Conservation (phyloP, 1,140 invertebrate species). For the Cotesia typhae region DNA sequence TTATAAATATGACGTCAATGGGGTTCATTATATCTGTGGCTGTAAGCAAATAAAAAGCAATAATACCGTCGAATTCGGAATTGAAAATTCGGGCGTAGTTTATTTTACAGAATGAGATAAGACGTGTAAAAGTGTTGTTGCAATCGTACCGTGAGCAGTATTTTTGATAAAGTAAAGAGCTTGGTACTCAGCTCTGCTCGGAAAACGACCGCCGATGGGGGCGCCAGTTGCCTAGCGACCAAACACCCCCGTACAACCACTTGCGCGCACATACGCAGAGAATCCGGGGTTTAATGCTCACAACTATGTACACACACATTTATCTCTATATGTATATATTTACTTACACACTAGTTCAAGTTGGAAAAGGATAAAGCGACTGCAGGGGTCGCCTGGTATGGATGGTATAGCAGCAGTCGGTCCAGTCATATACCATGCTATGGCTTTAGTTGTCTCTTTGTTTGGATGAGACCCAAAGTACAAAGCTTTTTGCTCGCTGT, state of each 20-base stretch:
- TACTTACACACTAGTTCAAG: background rate
- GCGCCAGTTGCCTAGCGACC: conserved; percentile 61
- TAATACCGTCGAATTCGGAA: background rate
- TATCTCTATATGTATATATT: too few species aligned
- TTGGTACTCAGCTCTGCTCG: conserved; percentile 5
- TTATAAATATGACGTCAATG: background rate
- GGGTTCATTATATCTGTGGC: background rate
- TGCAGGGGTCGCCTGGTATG: conserved; percentile 1
- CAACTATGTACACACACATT: background rate
- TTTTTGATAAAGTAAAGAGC: conserved; percentile 21
- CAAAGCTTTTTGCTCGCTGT: conserved; percentile 45
- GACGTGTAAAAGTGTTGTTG: conserved; percentile 2
- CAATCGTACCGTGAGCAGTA: background rate
- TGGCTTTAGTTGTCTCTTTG: conserved; percentile 42
- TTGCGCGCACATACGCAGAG: conserved; percentile 40
- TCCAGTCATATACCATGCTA: conserved; percentile 14
- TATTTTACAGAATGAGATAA: background rate
- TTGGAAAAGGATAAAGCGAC: conserved; percentile 4
- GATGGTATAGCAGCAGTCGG: background rate
- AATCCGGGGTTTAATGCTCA: conserved; percentile 16
- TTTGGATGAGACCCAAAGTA: conserved; percentile 43
- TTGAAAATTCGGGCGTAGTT: too few species aligned
- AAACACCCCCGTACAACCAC: conserved; percentile 37
- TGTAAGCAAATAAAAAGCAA: background rate
- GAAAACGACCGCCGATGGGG: conserved; percentile 43